Conservation (phyloP, 2,888 invertebrate species). For the Drosophila suboccidentalis region DNA sequence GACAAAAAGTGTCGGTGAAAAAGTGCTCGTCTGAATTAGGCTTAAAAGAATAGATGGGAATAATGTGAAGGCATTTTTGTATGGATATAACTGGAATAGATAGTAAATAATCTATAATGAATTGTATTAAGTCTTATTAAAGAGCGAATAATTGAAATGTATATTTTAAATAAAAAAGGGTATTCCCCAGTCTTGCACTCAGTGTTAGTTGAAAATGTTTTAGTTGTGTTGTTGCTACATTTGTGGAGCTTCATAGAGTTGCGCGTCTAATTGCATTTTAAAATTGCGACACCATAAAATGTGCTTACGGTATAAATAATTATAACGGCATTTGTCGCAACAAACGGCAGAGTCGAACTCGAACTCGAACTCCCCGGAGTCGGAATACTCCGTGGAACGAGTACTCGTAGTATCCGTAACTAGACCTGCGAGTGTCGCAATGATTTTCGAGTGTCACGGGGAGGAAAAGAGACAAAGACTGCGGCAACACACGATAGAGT, state of each 20-base stretch:
- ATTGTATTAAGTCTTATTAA: no score
- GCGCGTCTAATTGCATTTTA: constrained; percentile 83
- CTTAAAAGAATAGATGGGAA: no score
- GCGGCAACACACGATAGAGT: background rate
- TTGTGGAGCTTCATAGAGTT: constrained; percentile 50
- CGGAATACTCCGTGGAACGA: constrained; percentile 9
- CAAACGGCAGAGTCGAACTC: constrained; percentile 70
- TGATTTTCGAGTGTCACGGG: constrained; percentile 73
- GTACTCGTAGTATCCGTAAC: constrained; percentile 10
- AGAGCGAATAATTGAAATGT: background rate
- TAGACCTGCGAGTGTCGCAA: constrained; percentile 53
- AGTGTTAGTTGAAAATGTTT: background rate
- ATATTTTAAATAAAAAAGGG: constrained; percentile 21
- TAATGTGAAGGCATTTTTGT: no score
- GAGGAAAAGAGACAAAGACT: constrained; percentile 23
- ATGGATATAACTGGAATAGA: no score
- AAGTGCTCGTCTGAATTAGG: no score
- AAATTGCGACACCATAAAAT: constrained; percentile 84
- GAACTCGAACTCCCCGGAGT: constrained; percentile 38
- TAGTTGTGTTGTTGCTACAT: constrained; percentile 41
- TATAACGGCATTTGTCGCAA: constrained; percentile 81
- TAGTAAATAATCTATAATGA: no score
- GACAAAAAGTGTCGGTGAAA: no score
- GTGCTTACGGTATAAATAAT: constrained; percentile 84
- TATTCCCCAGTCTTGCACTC: background rate